A percentile compares a stretch with the other conserved stretches of the same genome.
Evolutionary conservation across 2,113 vertebrate species (phyloP).

Genomic region (Dunckerocampus dactyliophorus): DNA sequence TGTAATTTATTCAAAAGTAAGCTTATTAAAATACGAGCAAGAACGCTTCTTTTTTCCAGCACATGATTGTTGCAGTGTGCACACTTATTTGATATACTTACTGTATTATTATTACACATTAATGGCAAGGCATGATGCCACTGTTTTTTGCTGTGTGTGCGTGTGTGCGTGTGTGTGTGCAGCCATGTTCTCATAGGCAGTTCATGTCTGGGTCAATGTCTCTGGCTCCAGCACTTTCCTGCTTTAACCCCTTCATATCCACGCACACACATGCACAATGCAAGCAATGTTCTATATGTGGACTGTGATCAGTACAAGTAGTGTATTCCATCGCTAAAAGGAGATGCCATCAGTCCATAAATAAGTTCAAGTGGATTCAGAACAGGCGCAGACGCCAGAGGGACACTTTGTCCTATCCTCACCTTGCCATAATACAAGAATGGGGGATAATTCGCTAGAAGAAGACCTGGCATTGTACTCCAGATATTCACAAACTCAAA

Average conservation of each 20-base stretch:
- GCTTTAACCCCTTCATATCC: slow-evolving; percentile 60
- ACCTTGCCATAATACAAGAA: too few relatives aligned
- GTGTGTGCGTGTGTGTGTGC: slow-evolving; percentile 28
- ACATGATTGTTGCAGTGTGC: not conserved
- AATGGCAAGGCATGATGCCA: slow-evolving; percentile 30
- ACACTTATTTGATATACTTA: not conserved
- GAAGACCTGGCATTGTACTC: too few relatives aligned
- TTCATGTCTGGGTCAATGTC: slow-evolving; percentile 71
- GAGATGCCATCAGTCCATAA: not conserved
- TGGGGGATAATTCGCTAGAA: too few relatives aligned
- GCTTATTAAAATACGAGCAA: not conserved
- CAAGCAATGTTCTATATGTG: not conserved
- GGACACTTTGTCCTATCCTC: not conserved
- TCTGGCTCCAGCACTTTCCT: slow-evolving; percentile 63
- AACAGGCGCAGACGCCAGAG: not conserved
- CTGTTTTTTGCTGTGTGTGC: slow-evolving; percentile 30
- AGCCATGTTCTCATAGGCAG: slow-evolving; percentile 62
- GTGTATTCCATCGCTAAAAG: not conserved
- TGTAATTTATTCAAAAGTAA: not conserved
- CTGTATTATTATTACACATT: slow-evolving; percentile 18
- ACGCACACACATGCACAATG: not conserved
- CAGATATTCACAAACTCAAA: too few relatives aligned
- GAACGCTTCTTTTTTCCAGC: not conserved
- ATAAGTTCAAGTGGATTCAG: not conserved
- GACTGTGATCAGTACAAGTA: not conserved